These are phyloP conservation scores for Apeira syringaria DNA, from an alignment of 2,888 invertebrate species.

Conservation along the genomic window DNA sequence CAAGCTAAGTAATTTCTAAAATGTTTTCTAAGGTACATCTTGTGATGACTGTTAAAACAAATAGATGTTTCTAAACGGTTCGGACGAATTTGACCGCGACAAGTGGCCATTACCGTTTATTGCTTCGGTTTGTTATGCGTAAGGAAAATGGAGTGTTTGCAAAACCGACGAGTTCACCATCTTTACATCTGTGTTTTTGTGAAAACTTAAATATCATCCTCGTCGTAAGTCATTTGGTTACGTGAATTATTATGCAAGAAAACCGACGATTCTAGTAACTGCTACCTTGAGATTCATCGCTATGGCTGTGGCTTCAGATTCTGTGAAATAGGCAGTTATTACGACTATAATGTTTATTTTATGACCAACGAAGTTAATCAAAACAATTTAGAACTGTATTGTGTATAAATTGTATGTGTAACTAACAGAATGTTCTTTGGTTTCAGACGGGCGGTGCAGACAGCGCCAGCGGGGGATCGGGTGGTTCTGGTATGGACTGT, in stretches of 20 bases:
- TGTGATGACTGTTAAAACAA: too few relatives aligned
- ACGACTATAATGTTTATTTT: too few relatives aligned
- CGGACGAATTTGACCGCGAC: slow-evolving; percentile 19
- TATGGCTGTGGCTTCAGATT: background rate
- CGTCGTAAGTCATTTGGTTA: slow-evolving; percentile 8
- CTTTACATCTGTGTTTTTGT: slow-evolving; percentile 8
- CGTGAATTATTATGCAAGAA: slow-evolving; percentile 12
- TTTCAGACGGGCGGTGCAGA: slow-evolving; percentile 81
- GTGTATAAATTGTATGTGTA: too few relatives aligned
- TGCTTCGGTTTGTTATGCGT: slow-evolving; percentile 6
- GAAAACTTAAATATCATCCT: slow-evolving; percentile 9
- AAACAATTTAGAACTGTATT: too few relatives aligned
- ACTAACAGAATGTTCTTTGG: too few relatives aligned
- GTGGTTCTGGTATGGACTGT: slow-evolving; percentile 91
- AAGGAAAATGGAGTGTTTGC: slow-evolving; percentile 13
- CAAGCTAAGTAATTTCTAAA: too few relatives aligned
- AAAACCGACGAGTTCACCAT: slow-evolving; percentile 8
- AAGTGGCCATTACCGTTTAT: slow-evolving; percentile 19
- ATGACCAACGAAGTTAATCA: too few relatives aligned
- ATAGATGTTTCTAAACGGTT: slow-evolving; percentile 19
- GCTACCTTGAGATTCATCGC: background rate
- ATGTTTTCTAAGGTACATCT: too few relatives aligned
- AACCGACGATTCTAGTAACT: background rate
- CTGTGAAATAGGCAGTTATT: too few relatives aligned
- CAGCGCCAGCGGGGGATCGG: slow-evolving; percentile 82